Conservation (phyloP, 1,140 invertebrate genomes). For the Panonychus citri region DNA sequence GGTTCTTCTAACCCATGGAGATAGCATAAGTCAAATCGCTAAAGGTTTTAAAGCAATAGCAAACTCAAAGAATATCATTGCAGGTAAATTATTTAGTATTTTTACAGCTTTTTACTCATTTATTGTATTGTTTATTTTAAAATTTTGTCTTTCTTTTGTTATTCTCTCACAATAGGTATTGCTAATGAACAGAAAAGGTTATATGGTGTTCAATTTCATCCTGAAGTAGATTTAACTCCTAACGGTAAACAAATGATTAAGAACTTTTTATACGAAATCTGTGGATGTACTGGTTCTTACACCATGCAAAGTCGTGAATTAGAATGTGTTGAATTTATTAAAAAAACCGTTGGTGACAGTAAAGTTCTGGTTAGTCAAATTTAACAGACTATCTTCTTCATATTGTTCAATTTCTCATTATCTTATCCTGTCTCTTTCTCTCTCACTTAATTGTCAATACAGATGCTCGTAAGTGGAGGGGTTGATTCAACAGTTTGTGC, state of each 20-base stretch:
- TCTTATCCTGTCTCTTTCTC: neutral
- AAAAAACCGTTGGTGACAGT: constrained; percentile 59
- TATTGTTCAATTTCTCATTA: constrained; percentile 1
- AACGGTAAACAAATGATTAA: constrained; percentile 74
- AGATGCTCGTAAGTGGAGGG: constrained; percentile 82
- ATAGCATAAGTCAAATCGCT: constrained; percentile 73
- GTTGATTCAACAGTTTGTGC: constrained; percentile 97
- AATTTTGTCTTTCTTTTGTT: neutral
- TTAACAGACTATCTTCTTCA: neutral
- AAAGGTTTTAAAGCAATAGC: constrained; percentile 60
- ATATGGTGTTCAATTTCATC: constrained; percentile 92
- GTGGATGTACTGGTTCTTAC: constrained; percentile 58
- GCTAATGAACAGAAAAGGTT: constrained; percentile 68
- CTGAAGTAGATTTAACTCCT: constrained; percentile 77
- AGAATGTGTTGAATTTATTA: constrained; percentile 83
- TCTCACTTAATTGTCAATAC: constrained; percentile 1
- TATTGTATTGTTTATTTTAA: neutral
- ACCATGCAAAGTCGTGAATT: constrained; percentile 65
- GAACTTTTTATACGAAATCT: constrained; percentile 83
- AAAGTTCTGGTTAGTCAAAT: constrained; percentile 64
- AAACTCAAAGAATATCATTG: constrained; percentile 54
- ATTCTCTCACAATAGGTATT: constrained; percentile 35
- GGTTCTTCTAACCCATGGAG: constrained; percentile 87
- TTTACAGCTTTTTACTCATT: neutral
- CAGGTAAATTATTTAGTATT: constrained; percentile 22